Percentiles rank a stretch among this genome's conserved stretches.
Evolutionary conservation across 2,113 vertebrate species (phyloP).

Genomic region (Lophochroa leadbeateri): DNA sequence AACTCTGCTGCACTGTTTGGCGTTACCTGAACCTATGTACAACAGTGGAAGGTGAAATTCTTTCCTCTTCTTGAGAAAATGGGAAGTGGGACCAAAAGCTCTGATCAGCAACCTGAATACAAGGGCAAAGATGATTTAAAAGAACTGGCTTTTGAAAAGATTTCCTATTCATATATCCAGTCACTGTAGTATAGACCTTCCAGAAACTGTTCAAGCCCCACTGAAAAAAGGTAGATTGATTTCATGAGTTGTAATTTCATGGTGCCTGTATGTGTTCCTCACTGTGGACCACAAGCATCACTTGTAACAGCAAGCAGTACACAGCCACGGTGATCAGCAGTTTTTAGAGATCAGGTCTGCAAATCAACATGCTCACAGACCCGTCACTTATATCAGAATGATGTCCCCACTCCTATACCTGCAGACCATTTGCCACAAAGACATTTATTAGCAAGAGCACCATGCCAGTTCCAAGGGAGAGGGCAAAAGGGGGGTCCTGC

Average conservation of each 20-base stretch:
- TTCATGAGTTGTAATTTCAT: not conserved
- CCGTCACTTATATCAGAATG: not conserved
- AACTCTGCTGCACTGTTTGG: not conserved
- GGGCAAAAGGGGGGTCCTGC: not conserved
- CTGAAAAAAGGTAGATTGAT: not conserved
- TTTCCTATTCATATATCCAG: not conserved
- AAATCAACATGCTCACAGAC: not conserved
- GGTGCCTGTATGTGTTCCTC: not conserved
- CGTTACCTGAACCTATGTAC: not conserved
- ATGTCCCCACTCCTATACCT: not conserved
- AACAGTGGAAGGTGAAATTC: not conserved
- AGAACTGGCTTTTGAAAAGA: not conserved
- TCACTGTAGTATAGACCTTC: not conserved
- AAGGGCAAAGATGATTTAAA: not conserved
- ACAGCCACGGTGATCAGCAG: not conserved
- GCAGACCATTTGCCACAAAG: not conserved
- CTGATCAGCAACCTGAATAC: not conserved
- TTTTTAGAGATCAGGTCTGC: not conserved
- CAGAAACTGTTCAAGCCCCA: not conserved
- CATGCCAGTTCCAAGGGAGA: not conserved
- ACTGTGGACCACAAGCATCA: not conserved
- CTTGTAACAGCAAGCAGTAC: accelerated
- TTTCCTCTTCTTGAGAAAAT: not conserved
- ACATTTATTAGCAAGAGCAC: not conserved
- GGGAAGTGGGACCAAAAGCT: not conserved